phyloP scores from a whole-genome alignment of 1,140 invertebrate species.

The Antheraea mylitta region DNA sequence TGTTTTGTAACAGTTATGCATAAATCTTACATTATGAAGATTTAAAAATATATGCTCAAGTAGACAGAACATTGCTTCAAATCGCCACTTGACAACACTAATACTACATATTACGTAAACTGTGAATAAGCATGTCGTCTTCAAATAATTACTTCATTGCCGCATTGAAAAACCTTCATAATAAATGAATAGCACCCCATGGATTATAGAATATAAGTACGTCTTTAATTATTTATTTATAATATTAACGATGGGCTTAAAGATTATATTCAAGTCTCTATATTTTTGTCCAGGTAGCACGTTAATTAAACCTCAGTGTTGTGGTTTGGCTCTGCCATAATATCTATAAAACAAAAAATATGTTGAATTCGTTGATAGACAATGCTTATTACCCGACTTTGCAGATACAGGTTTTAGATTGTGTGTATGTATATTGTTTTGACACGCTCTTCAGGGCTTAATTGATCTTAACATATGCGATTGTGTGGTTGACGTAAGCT shows the following conservation, averaged over 20 bases:
- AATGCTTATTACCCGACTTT: too few species aligned
- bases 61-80: neutral
- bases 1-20: constrained; percentile 30
- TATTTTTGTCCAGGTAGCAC: neutral
- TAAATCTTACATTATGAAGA: constrained; percentile 26
- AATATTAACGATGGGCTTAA: neutral
- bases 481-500: too few species aligned
- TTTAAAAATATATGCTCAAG: constrained; percentile 16
- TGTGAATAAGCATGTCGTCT: neutral
- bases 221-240: neutral
- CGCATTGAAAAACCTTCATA: neutral
- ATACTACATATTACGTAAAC: neutral
- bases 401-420: too few species aligned
- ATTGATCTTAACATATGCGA: too few species aligned
- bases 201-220: neutral
- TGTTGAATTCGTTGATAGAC: too few species aligned
- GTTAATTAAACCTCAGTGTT: neutral
- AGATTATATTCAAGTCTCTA: neutral
- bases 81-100: constrained; percentile 8
- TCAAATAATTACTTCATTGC: constrained; percentile 1
- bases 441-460: too few species aligned
- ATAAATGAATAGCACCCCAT: neutral
- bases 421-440: too few species aligned
- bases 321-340: too few species aligned
- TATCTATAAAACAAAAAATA: too few species aligned